A percentile compares a stretch with the other conserved stretches of the same genome.
Conservation (phyloP, 2,888 invertebrate genomes). For the Aromia moschata region DNA sequence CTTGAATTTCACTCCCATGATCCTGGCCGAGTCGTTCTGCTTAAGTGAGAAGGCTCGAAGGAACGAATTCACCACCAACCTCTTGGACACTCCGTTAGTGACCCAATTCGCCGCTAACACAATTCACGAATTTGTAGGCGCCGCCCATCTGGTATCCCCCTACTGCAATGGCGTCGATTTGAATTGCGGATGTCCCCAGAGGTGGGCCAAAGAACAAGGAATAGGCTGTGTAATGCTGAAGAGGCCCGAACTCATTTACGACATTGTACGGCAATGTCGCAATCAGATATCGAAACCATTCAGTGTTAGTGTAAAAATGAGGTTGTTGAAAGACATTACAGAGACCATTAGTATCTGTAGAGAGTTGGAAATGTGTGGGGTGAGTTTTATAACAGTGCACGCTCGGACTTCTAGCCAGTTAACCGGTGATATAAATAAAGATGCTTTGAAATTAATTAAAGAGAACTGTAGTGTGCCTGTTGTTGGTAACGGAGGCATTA, state of each 20-base stretch:
- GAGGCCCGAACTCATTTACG: slow-evolving; percentile 80
- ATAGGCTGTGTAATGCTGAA: slow-evolving; percentile 86
- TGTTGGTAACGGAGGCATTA: slow-evolving; percentile 92
- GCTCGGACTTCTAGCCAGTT: slow-evolving; percentile 88
- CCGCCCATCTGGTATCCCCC: slow-evolving; percentile 84
- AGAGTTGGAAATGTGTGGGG: slow-evolving; percentile 85
- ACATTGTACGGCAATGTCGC: slow-evolving; percentile 81
- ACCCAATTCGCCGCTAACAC: slow-evolving; percentile 96
- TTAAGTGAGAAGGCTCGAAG: slow-evolving; percentile 86
- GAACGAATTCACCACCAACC: slow-evolving; percentile 81
- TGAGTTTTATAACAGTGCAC: slow-evolving; percentile 89
- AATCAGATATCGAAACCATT: slow-evolving; percentile 77
- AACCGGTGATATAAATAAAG: slow-evolving; percentile 75
- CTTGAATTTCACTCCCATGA: slow-evolving; percentile 96
- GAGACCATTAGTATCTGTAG: slow-evolving; percentile 80
- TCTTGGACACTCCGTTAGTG: slow-evolving; percentile 74
- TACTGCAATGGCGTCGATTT: slow-evolving; percentile 90
- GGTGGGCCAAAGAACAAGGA: slow-evolving; percentile 92
- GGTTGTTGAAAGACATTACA: slow-evolving; percentile 76
- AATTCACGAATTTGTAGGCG: slow-evolving; percentile 82
- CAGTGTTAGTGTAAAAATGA: slow-evolving; percentile 91
- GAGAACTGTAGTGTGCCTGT: slow-evolving; percentile 81
- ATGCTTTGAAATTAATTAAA: slow-evolving; percentile 76
- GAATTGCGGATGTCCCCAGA: slow-evolving; percentile 97
- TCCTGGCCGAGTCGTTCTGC: slow-evolving; percentile 92